Conservation (phyloP, 2,113 vertebrate species). For the Sinocyclocheilus anophthalmus region DNA sequence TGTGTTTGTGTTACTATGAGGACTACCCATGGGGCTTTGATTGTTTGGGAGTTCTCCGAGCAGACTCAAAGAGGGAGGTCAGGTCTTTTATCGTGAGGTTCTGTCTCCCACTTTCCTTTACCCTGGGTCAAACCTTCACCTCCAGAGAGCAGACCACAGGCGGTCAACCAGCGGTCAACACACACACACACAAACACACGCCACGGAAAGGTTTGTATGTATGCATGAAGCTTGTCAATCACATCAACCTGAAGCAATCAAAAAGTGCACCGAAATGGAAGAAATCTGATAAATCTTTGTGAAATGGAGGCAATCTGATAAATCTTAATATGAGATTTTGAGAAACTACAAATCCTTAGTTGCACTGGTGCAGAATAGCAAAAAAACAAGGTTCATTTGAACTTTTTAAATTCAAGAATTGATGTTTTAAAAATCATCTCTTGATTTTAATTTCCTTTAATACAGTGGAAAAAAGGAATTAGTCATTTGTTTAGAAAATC, state of each 20-base stretch:
- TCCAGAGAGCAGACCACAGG: slow-evolving; percentile 85
- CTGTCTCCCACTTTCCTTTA: slow-evolving; percentile 84
- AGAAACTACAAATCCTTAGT: neutral
- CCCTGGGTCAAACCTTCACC: slow-evolving; percentile 89
- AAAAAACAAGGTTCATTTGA: too few relatives aligned
- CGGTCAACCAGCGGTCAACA: slow-evolving; percentile 89
- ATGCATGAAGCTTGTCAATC: slow-evolving; percentile 21
- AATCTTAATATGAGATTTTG: neutral
- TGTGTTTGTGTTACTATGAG: slow-evolving; percentile 29
- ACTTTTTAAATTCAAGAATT: too few relatives aligned
- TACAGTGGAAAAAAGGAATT: too few relatives aligned
- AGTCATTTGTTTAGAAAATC: too few relatives aligned
- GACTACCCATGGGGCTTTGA: slow-evolving; percentile 62
- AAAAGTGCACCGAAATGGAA: neutral
- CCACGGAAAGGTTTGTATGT: slow-evolving; percentile 28
- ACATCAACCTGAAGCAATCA: slow-evolving; percentile 14
- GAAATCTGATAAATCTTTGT: neutral
- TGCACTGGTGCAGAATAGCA: neutral
- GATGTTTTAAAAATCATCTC: too few relatives aligned
- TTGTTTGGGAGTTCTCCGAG: slow-evolving; percentile 63
- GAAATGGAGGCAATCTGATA: neutral
- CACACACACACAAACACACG: slow-evolving; percentile 40
- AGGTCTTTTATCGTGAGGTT: slow-evolving; percentile 85
- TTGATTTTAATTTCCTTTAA: too few relatives aligned
- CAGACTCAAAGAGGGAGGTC: slow-evolving; percentile 69